Conservation (phyloP, 1,140 invertebrate species). For the Polypedilum vanderplanki region DNA sequence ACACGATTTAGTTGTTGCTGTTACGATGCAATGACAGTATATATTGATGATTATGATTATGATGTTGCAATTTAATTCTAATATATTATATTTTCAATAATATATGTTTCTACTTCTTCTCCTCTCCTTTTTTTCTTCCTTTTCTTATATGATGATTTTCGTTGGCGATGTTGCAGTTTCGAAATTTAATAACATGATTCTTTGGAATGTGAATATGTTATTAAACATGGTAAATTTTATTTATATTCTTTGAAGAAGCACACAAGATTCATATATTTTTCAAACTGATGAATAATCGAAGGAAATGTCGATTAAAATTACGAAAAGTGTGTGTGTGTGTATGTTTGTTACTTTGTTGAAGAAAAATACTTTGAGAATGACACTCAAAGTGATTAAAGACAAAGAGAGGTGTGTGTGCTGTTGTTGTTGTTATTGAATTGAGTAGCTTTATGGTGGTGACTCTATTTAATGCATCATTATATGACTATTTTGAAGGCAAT, state of each 20-base stretch:
- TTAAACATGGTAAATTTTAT: neutral
- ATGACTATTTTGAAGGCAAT: neutral
- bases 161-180: neutral
- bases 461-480: neutral
- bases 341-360: too few relatives aligned
- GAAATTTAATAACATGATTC: constrained; percentile 18
- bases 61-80: constrained; percentile 5
- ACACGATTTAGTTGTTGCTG: neutral
- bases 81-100: neutral
- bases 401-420: too few relatives aligned
- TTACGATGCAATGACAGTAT: neutral
- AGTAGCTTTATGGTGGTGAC: too few relatives aligned
- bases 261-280: too few relatives aligned
- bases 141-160: constrained; percentile 5
- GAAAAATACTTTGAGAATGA: too few relatives aligned
- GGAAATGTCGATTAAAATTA: too few relatives aligned
- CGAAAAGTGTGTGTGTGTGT: too few relatives aligned
- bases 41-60: neutral
- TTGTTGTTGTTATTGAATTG: too few relatives aligned
- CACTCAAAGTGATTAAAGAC: too few relatives aligned
- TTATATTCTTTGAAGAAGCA: too few relatives aligned
- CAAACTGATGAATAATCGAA: too few relatives aligned
- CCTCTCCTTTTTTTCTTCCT: neutral
- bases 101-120: too few relatives aligned
- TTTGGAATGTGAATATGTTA: constrained; percentile 27